phyloP scores from a whole-genome alignment of 2,113 vertebrate genomes.

The Oreochromis spilurus region DNA sequence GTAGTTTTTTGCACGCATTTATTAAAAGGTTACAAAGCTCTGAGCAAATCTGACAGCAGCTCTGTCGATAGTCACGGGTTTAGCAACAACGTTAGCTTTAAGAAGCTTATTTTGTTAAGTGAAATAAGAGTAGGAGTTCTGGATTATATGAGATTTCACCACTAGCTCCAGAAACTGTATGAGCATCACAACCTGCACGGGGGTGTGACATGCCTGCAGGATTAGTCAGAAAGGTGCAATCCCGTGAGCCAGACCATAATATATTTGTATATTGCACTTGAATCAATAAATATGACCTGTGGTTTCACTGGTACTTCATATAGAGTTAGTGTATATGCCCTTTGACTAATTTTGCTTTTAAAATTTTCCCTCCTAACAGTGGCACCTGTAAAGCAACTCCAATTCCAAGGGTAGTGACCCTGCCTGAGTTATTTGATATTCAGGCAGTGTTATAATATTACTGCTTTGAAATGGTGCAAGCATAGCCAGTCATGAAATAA shows the following conservation, averaged over 20 bases:
- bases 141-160: background rate
- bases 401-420: background rate
- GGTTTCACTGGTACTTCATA: background rate
- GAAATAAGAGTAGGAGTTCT: background rate
- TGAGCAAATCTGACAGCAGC: background rate
- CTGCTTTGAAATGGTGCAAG: background rate
- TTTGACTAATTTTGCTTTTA: background rate
- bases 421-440: background rate
- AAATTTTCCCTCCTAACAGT: background rate
- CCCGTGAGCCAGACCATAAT: background rate
- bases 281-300: background rate
- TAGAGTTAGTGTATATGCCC: background rate
- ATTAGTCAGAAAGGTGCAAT: background rate
- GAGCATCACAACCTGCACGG: background rate
- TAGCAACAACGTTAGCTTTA: background rate
- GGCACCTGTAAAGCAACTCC: background rate
- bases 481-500: background rate
- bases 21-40: background rate
- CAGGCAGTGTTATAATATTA: background rate
- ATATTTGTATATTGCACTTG: background rate
- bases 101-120: background rate
- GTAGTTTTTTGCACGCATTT: background rate
- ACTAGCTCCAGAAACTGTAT: background rate
- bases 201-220: slow-evolving; percentile 9
- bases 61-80: background rate